Evolutionary conservation across 2,113 vertebrate genomes (phyloP), one percentile per base, ranked within the genome.

Genomic region (Xenotilapia leptura): DNA sequence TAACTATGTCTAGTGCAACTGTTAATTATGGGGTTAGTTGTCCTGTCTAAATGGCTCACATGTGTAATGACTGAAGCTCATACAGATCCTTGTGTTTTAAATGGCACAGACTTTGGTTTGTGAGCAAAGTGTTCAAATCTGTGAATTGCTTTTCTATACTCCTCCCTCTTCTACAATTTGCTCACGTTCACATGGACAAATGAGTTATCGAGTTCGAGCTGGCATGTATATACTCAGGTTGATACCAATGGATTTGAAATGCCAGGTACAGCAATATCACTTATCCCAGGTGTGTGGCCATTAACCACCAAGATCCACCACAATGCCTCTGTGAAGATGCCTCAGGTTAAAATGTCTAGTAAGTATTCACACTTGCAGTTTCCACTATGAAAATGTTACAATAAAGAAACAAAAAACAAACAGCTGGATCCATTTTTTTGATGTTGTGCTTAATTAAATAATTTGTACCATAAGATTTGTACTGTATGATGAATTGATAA

Each of bases 281-380:
- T 73, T 68, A 65, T 42, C 28, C 86, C 86, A 88, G 88, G 65
- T 84, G 28, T 83, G 80, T 93, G 90, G 86, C 85, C 68, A 11
- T 79, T 70, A 73, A 80, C 60, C 68, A 85, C 81, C 9, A 26
- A 70, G 13, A 89, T 80, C 80, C 83, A 90, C 92, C 92, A 73
- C 86, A 87, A 91, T 92, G 92, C 90, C 93, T 93, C 92, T 82
- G 89, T 79, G 79, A 91, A 86, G 79, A 90, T 93, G 86, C 90
- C 94, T 96, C 94, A 96, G 94, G 94, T 94, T 89, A 73, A 73
- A 17, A 3, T 86, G 85, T 87, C 79, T 83, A 92, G 70, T 60
- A 91, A 92, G 77, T 49, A 87, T 87, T 65, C 83, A 82, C 83
- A 17, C n/a, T 40, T 80, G 75, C 42, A 38, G 40, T 86, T 87